Evolutionary conservation across 2,888 invertebrate genomes (phyloP).

Genomic region (Caradrina clavipalpis): DNA sequence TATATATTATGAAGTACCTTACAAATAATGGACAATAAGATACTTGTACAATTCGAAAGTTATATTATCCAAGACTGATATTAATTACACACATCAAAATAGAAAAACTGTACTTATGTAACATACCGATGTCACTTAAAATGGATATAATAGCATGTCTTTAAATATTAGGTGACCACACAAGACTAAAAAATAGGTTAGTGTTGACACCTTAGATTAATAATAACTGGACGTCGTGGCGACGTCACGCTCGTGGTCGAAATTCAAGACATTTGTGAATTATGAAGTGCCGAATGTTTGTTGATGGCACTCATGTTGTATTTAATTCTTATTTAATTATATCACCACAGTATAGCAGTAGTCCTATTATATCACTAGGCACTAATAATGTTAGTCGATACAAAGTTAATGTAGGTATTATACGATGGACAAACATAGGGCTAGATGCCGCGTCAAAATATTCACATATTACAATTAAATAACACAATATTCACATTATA

Average conservation of each 20-base stretch:
- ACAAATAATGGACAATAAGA: slow-evolving; percentile 80
- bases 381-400: slow-evolving; percentile 71
- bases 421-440: slow-evolving; percentile 73
- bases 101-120: slow-evolving; percentile 59
- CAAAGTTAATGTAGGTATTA: slow-evolving; percentile 66
- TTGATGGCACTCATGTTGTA: slow-evolving; percentile 68
- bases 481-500: slow-evolving; percentile 85
- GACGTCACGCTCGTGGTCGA: neutral
- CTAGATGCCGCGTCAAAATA: slow-evolving; percentile 77
- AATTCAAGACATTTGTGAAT: slow-evolving; percentile 38
- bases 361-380: slow-evolving; percentile 71
- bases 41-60: slow-evolving; percentile 76
- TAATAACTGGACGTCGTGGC: slow-evolving; percentile 6
- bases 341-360: slow-evolving; percentile 66
- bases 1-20: slow-evolving; percentile 73
- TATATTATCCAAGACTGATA: slow-evolving; percentile 69
- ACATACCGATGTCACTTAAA: slow-evolving; percentile 43
- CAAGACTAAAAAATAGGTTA: slow-evolving; percentile 35
- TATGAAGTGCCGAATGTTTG: slow-evolving; percentile 53
- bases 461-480: slow-evolving; percentile 85
- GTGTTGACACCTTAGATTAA: slow-evolving; percentile 27
- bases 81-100: slow-evolving; percentile 51
- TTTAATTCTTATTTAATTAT: slow-evolving; percentile 62
- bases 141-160: slow-evolving; percentile 38
- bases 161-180: slow-evolving; percentile 37